Percentiles rank a stretch among this genome's conserved stretches.
phyloP scores from a whole-genome alignment of 2,888 invertebrate species.

The Pocota personata region DNA sequence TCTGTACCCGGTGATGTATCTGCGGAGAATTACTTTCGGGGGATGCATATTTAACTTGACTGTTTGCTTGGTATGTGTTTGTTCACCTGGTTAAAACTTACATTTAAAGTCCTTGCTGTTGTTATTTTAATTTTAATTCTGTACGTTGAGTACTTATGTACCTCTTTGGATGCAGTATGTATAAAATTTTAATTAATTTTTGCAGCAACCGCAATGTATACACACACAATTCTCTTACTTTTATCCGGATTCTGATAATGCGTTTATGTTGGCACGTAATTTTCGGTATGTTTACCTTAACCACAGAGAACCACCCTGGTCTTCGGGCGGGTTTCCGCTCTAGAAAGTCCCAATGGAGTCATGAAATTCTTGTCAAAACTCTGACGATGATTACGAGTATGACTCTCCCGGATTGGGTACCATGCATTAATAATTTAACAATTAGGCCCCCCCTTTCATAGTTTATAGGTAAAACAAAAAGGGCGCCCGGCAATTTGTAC shows the following conservation, averaged over 20 bases:
- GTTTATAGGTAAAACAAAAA: not conserved
- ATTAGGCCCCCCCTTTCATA: not conserved
- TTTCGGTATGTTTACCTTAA: conserved; percentile 55
- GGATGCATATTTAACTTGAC: conserved; percentile 71
- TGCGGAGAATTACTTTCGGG: conserved; percentile 67
- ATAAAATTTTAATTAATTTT: conserved; percentile 73
- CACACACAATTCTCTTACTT: conserved; percentile 9
- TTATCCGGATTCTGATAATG: conserved; percentile 34
- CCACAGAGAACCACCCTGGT: conserved; percentile 32
- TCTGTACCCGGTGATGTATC: conserved; percentile 57
- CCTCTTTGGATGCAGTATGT: conserved; percentile 68
- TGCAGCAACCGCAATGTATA: conserved; percentile 50
- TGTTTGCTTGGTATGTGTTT: conserved; percentile 70
- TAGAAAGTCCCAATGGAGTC: conserved; percentile 66
- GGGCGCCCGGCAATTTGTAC: conserved; percentile 5
- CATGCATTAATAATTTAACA: conserved; percentile 26
- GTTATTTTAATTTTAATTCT: conserved; percentile 46
- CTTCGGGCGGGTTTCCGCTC: conserved; percentile 43
- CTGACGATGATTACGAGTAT: not conserved
- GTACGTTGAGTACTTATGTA: conserved; percentile 42
- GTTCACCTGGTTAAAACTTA: conserved; percentile 70
- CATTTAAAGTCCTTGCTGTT: conserved; percentile 12
- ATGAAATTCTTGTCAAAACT: conserved; percentile 52
- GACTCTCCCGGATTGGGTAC: conserved; percentile 1
- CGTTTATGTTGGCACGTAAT: conserved; percentile 67